Evolutionary conservation across 1,140 invertebrate species (phyloP), one percentile per base, ranked within the genome.

Genomic region (Drosophila kurseongensis): DNA sequence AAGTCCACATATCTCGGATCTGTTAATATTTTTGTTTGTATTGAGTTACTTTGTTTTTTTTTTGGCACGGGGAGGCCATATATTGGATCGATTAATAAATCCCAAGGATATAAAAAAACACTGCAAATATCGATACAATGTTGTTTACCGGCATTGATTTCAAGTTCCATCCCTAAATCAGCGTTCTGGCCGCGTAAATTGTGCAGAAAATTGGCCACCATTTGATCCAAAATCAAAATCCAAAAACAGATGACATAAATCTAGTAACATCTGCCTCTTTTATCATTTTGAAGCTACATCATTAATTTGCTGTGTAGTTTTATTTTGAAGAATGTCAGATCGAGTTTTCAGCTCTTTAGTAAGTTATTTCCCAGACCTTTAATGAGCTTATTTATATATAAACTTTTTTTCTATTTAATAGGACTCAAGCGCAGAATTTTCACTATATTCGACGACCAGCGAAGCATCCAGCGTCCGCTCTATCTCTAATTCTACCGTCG

Each of bases 161-260:
- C n/a, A 35, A 36, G 50, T 52, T 5, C 10, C 50, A 52, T 36
- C 50, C 35, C 14, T 51, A 52, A 52, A 16, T 4, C 9, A 35
- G 9, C 14, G 13, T 9, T 29, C 4, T 50, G n/a, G 50, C 32
- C 50, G 50, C 50, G 32, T 13, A 47, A 18, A 18, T 44, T 44
- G 9, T 2, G 44, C 29, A 23, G 18, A 9, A 23, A 13, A 16
- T 8, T 44, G 3, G 41, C 14, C 1, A 18, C 10, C 10, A 12
- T 10, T 2, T 8, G 8, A 10, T 27, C n/a, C n/a, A n/a, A n/a
- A n/a, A n/a, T n/a, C n/a, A n/a, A n/a, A 13, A 2, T 5, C 4
- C 1, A 10, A 12, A 47, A 23, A 23, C 5, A 16, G 14, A 35
- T 32, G 13, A 29, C 8, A 10, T 14, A 32, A 7, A 35, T 32